Evolutionary conservation across 2,797 vertebrate species (phyloP).

Genomic region (Spinibarbus caldwelli): DNA sequence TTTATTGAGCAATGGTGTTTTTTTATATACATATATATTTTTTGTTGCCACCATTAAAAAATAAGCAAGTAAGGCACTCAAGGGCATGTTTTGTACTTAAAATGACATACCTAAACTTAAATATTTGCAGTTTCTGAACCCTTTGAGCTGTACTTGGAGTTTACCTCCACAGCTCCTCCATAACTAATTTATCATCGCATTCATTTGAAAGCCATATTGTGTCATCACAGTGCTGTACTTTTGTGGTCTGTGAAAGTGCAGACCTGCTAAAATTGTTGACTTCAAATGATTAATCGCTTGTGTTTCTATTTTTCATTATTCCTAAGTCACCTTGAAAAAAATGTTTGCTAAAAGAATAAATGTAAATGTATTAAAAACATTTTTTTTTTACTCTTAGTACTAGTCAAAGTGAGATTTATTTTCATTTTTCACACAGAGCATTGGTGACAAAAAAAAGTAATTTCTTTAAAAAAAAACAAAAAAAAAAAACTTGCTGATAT

Average conservation of each 20-base stretch:
- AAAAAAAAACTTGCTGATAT: not conserved
- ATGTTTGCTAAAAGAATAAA: not conserved
- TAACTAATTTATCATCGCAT: not conserved
- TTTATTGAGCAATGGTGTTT: not conserved
- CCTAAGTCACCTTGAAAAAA: conserved; percentile 1
- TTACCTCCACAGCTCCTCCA: not conserved
- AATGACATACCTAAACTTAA: not conserved
- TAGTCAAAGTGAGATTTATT: not conserved
- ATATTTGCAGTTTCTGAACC: not conserved
- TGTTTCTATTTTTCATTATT: not conserved
- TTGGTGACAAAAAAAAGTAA: not conserved
- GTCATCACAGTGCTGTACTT: not conserved
- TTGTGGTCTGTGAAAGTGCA: not conserved
- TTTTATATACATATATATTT: not conserved
- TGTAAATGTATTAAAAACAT: not conserved
- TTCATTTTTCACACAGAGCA: not conserved
- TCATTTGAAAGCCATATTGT: not conserved
- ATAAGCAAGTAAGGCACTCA: not conserved
- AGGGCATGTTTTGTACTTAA: not conserved
- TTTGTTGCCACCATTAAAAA: too few relatives aligned
- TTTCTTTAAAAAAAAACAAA: not conserved
- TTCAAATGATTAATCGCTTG: not conserved
- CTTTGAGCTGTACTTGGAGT: not conserved
- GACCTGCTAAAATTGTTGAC: not conserved
- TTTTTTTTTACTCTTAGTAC: not conserved